phyloP scores from a whole-genome alignment of 2,888 invertebrate species.

The Pristionchus fissidentatus region DNA sequence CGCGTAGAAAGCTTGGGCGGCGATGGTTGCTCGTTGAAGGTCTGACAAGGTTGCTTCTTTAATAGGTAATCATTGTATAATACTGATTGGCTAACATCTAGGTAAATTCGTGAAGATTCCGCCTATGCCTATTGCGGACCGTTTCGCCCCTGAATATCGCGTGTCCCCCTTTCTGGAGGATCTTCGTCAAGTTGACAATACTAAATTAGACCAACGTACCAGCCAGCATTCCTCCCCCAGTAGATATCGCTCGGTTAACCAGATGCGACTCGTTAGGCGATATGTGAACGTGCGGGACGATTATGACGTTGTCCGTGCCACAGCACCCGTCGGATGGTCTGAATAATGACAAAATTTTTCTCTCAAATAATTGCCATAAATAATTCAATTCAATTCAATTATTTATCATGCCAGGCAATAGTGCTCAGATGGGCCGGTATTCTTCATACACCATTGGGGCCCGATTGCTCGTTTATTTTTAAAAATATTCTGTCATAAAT shows the following conservation, averaged over 20 bases:
- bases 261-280: slow-evolving; percentile 71
- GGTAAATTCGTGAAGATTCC: too few relatives aligned
- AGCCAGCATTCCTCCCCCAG: slow-evolving; percentile 74
- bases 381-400: background rate
- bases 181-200: background rate
- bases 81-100: too few relatives aligned
- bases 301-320: slow-evolving; percentile 73
- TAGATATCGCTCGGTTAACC: slow-evolving; percentile 73
- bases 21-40: slow-evolving; percentile 75
- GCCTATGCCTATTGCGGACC: too few relatives aligned
- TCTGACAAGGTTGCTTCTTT: slow-evolving; percentile 60
- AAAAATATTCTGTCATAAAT: too few relatives aligned
- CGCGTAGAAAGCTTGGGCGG: slow-evolving; percentile 74
- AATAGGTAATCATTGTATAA: too few relatives aligned
- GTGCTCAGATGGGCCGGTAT: too few relatives aligned
- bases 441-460: too few relatives aligned
- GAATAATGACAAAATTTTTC: background rate
- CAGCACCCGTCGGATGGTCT: slow-evolving; percentile 57
- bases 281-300: slow-evolving; percentile 74
- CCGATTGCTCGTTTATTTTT: too few relatives aligned
- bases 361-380: background rate
- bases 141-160: too few relatives aligned
- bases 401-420: too few relatives aligned
- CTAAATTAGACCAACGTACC: slow-evolving; percentile 63
- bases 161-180: background rate